Conservation (phyloP, 2,113 vertebrate species). For the Oostethus manadensis region DNA sequence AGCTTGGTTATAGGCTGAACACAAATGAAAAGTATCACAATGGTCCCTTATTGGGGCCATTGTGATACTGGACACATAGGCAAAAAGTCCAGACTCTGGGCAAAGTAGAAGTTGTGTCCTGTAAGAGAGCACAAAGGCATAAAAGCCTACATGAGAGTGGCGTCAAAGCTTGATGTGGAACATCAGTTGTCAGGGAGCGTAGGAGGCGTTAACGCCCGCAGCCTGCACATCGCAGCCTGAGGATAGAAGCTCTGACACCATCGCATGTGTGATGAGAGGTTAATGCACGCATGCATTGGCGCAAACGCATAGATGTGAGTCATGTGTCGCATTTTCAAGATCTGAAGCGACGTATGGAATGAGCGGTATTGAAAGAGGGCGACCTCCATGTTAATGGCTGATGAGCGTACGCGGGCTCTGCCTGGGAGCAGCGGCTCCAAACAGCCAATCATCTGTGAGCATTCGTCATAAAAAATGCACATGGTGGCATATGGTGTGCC, state of each 20-base stretch:
- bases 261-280: slow-evolving; percentile 7
- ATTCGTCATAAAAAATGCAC: slow-evolving; percentile 55
- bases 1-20: too few species aligned
- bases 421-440: slow-evolving; percentile 1
- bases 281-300: slow-evolving; percentile 33
- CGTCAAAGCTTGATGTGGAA: too few species aligned
- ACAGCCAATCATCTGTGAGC: slow-evolving; percentile 19
- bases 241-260: slow-evolving; percentile 33
- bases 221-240: slow-evolving; percentile 15
- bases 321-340: slow-evolving; percentile 12
- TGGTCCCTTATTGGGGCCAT: too few species aligned
- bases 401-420: background rate
- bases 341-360: too few species aligned
- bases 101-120: too few species aligned
- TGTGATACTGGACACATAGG: too few species aligned
- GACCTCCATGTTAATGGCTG: background rate
- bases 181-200: too few species aligned
- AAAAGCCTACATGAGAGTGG: too few species aligned
- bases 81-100: too few species aligned
- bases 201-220: slow-evolving; percentile 12
- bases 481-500: slow-evolving; percentile 50
- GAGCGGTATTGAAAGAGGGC: too few species aligned
- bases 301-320: slow-evolving; percentile 12
- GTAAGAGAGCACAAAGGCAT: too few species aligned
- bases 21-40: too few species aligned